phyloP scores from a whole-genome alignment of 2,888 invertebrate species.

The Apamea epomidion region DNA sequence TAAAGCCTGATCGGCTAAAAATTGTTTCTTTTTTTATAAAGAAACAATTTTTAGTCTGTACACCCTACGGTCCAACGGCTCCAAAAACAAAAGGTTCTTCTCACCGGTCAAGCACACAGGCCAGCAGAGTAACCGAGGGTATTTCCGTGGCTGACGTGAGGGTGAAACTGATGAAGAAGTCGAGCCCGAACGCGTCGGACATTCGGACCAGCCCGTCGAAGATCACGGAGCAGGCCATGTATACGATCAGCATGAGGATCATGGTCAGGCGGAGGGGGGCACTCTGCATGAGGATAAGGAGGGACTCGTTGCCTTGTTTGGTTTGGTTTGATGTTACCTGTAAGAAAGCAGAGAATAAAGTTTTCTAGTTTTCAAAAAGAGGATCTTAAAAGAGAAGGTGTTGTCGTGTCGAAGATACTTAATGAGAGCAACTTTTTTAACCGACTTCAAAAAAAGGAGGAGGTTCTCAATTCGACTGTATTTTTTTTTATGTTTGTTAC shows the following conservation, averaged over 20 bases:
- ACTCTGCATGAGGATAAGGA: constrained; percentile 77
- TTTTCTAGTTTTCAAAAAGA: background rate
- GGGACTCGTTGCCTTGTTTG: constrained; percentile 79
- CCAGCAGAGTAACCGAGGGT: constrained; percentile 83
- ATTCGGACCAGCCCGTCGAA: constrained; percentile 87
- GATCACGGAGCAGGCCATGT: constrained; percentile 84
- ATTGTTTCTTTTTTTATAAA: background rate
- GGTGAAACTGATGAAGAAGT: constrained; percentile 87
- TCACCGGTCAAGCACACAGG: constrained; percentile 83
- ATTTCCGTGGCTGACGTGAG: constrained; percentile 87
- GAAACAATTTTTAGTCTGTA: too few species aligned
- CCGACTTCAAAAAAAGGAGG: too few species aligned
- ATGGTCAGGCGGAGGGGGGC: constrained; percentile 78
- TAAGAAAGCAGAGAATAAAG: background rate
- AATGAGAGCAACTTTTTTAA: background rate
- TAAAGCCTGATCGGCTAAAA: too few species aligned
- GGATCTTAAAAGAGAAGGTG: background rate
- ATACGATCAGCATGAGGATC: constrained; percentile 79
- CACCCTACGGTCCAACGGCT: background rate
- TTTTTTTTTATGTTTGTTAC: too few species aligned
- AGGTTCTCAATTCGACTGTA: too few species aligned
- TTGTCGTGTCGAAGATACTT: background rate
- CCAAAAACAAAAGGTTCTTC: constrained; percentile 10
- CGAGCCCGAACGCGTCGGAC: constrained; percentile 84
- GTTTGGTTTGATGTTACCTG: constrained; percentile 74